Percentiles rank a stretch among this genome's conserved stretches.
Conservation (phyloP, 1,140 invertebrate species). For the Colletes gigas region DNA sequence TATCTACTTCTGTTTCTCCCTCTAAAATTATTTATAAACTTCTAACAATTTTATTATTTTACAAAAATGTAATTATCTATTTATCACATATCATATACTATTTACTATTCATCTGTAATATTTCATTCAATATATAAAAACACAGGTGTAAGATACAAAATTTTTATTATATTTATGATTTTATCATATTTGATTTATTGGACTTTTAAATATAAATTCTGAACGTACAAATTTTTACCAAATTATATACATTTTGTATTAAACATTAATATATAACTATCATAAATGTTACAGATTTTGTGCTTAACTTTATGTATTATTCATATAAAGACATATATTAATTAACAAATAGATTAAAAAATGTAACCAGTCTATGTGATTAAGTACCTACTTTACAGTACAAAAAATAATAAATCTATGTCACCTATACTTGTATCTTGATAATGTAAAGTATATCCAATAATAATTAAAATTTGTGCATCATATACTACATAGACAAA, state of each 20-base stretch:
- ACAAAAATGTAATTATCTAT: slow-evolving; percentile 10
- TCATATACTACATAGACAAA: slow-evolving; percentile 6
- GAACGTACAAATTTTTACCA: slow-evolving; percentile 13
- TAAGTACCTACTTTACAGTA: slow-evolving; percentile 36
- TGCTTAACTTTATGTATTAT: slow-evolving; percentile 14
- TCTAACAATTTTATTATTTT: slow-evolving; percentile 25
- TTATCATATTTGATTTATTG: slow-evolving; percentile 1
- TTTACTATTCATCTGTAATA: slow-evolving; percentile 6
- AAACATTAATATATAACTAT: slow-evolving; percentile 20
- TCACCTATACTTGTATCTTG: slow-evolving; percentile 15
- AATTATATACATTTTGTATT: slow-evolving; percentile 19
- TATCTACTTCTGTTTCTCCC: slow-evolving; percentile 30
- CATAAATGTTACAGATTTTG: neutral
- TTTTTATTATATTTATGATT: neutral
- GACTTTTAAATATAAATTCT: neutral
- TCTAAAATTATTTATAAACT: slow-evolving; percentile 13
- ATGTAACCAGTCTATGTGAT: slow-evolving; percentile 53
- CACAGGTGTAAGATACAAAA: neutral
- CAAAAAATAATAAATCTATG: slow-evolving; percentile 37
- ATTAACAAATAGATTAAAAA: slow-evolving; percentile 40
- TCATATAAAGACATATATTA: slow-evolving; percentile 14
- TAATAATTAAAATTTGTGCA: slow-evolving; percentile 28
- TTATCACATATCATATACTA: slow-evolving; percentile 12
- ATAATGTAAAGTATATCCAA: neutral
- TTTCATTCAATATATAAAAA: neutral